phyloP scores from a whole-genome alignment of 2,888 invertebrate species.

The Polydrusus cervinus region DNA sequence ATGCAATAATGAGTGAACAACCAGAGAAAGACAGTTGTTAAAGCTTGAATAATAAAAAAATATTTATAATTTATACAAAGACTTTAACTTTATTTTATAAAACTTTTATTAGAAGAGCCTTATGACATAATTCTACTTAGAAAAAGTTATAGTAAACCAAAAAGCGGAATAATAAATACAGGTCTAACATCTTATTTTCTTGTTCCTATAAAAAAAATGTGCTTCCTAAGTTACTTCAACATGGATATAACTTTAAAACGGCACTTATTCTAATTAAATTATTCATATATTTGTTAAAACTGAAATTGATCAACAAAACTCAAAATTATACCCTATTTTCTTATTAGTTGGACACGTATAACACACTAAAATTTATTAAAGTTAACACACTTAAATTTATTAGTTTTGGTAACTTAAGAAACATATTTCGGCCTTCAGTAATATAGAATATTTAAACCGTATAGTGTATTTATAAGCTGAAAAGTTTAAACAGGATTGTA shows the following conservation, averaged over 20 bases:
- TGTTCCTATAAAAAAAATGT: constrained; percentile 45
- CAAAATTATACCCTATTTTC: no score
- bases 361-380: no score
- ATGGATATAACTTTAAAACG: background rate
- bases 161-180: constrained; percentile 24
- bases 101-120: constrained; percentile 29
- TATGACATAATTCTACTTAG: constrained; percentile 22
- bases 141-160: constrained; percentile 23
- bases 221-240: constrained; percentile 27
- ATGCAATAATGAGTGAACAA: constrained; percentile 4
- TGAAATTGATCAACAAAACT: no score
- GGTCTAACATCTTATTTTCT: constrained; percentile 36
- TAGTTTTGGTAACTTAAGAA: constrained; percentile 26
- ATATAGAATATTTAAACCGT: constrained; percentile 42
- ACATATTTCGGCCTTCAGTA: constrained; percentile 44
- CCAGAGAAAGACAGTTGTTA: constrained; percentile 27
- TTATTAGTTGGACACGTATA: no score
- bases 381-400: no score
- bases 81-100: constrained; percentile 20
- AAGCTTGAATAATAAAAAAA: constrained; percentile 33
- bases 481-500: constrained; percentile 53
- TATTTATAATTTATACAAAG: constrained; percentile 24
- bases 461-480: constrained; percentile 49
- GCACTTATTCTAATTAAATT: no score
- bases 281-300: no score